These are phyloP conservation scores for Hydrozoanthus tunicans DNA, from an alignment of 64 coral and sea anemone species.

Conservation along the genomic window DNA sequence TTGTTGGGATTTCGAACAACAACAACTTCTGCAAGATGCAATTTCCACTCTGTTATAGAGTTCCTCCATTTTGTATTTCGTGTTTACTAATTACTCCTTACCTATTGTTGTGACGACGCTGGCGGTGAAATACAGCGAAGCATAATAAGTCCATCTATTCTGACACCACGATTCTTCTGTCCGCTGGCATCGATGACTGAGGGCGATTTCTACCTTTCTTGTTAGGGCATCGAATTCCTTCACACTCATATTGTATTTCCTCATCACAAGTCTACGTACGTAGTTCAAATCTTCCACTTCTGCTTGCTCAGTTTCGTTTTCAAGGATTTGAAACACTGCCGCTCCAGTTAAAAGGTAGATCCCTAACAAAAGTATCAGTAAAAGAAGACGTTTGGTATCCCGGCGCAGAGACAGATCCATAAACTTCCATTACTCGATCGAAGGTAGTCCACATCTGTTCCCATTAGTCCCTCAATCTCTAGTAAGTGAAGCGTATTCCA, in stretches of 20 bases:
- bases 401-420: constrained; percentile 74
- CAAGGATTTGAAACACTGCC: constrained; percentile 84
- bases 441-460: not conserved
- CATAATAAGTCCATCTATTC: constrained; percentile 89
- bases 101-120: constrained; percentile 95
- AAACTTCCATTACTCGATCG: constrained; percentile 74
- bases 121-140: constrained; percentile 89
- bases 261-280: constrained; percentile 59
- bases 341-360: constrained; percentile 87
- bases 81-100: constrained; percentile 1
- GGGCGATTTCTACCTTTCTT: constrained; percentile 71
- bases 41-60: too few species aligned
- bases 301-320: constrained; percentile 83
- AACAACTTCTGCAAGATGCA: too few species aligned
- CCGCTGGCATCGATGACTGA: constrained; percentile 77
- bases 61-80: too few species aligned
- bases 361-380: constrained; percentile 65
- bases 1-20: too few species aligned
- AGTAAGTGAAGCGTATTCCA: constrained; percentile 1
- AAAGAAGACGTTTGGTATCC: constrained; percentile 83
- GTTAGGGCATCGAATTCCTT: constrained; percentile 77
- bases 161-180: constrained; percentile 82
- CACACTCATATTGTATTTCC: constrained; percentile 78
- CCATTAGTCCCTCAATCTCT: not conserved
- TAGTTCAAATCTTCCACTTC: constrained; percentile 77